Evolutionary conservation across 2,113 vertebrate genomes (phyloP), one percentile per base, ranked within the genome.

Genomic region (Pterocles gutturalis): DNA sequence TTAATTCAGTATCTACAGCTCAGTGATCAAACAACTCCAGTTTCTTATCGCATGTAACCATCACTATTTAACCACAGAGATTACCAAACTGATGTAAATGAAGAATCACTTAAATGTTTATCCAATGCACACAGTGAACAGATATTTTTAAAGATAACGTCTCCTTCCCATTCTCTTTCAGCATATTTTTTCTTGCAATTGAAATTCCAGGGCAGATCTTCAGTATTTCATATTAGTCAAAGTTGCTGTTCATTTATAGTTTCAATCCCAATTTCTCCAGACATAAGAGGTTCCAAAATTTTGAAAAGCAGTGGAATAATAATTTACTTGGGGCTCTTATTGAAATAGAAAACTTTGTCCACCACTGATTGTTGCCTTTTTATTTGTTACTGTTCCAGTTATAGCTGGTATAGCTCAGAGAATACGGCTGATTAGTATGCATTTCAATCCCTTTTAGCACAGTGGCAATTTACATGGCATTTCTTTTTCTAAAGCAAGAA

Each of bases 401-500:
- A 79, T 82, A 92, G 76, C 83, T 58, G 21, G n/a, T 88, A 46
- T 92, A 71, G 79, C 87, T 92, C 51, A 61, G 67, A 88, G 95
- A 92, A 89, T 92, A n/a, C 0, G 13, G 38, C 76, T 95, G 90
- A 92, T 96, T 78, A 93, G 86, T 87, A 90, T 94, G 80, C 90
- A 79, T 89, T 96, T 90, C 64, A 87, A 67, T 89, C 87, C 79
- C 89, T 92, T 92, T 70, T 93, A 90, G 22, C 58, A 58, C 0
- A 5, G 83, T 83, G n/a, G 55, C 64, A 93, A 96, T 95, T 96
- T 96, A 87, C 62, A 96, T 80, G 62, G 53, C 84, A 80, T 90
- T 86, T 88, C n/a, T 90, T 87, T 90, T 76, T 90, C 88, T 92
- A 81, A 90, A 89, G 76, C 54, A 43, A 90, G 85, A 81, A 54